These are phyloP conservation scores for Sycobia sp. DNA, from an alignment of 1,140 invertebrate genomes.

Conservation along the genomic window DNA sequence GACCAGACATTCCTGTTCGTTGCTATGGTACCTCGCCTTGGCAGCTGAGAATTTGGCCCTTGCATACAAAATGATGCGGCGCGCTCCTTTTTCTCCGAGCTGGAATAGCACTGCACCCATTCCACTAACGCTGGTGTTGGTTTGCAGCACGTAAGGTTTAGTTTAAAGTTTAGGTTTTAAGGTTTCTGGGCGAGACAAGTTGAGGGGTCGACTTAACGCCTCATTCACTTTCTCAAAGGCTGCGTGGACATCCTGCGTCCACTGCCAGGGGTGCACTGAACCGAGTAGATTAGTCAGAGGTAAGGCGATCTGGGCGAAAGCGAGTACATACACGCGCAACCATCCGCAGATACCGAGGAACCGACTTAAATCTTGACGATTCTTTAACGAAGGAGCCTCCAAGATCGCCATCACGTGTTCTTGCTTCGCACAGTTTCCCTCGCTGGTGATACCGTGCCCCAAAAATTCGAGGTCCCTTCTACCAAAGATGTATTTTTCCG, in stretches of 20 bases:
- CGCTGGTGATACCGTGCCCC: background rate
- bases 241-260: too few species aligned
- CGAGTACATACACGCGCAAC: background rate
- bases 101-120: background rate
- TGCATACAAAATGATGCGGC: background rate
- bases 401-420: background rate
- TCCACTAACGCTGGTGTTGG: background rate
- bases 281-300: too few species aligned
- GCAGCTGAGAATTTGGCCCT: background rate
- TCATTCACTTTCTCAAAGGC: too few species aligned
- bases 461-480: background rate
- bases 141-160: background rate
- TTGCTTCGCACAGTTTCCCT: background rate
- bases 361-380: background rate
- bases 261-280: too few species aligned
- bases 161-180: too few species aligned
- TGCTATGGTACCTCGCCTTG: background rate
- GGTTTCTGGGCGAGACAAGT: too few species aligned
- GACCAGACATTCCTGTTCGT: background rate
- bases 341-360: background rate
- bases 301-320: too few species aligned
- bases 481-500: constrained; percentile 5
- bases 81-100: background rate
- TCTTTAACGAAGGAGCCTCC: background rate
- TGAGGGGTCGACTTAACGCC: too few species aligned